Evolutionary conservation across 2,888 invertebrate genomes (phyloP), one percentile per base, ranked within the genome.

Genomic region (Yponomeuta plumbellus): DNA sequence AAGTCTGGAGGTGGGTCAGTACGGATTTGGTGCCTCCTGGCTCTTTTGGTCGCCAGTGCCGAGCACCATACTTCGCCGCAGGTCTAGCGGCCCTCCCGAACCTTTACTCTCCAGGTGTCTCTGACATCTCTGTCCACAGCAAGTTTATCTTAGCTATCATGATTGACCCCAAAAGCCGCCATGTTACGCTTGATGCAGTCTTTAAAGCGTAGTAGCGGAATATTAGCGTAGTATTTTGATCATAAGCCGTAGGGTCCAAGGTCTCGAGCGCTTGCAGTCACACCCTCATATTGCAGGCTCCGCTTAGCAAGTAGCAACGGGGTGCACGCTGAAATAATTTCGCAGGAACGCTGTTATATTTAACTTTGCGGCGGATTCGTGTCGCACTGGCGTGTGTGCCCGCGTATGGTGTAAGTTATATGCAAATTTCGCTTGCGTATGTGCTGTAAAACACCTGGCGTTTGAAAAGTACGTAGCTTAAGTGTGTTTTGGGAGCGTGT

Each of bases 311-410:
- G 44, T 52, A 52, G 17, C 44, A 17, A 52, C 44, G 5, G 73
- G 68, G 68, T 67, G 69, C 69, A 68, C 68, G 69, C 67, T 65
- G 68, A 72, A 70, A 74, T 74, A 72, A 74, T 74, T 74, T 72
- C 73, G 40, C 63, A 44, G 63, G 44, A 44, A 21, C 63, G 40
- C 39, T 44, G 63, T 63, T 63, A 40, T 63, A 44, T 63, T 63
- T 63, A 63, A 63, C 63, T 63, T 63, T 63, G 63, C 44, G 44
- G 59, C 44, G 63, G 63, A 63, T 63, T 63, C 21, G 63, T 63
- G 63, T 63, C 63, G 44, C 22, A 17, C 17, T 8, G 17, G 44
- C 44, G 44, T 52, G 44, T 52, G 44, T 17, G 17, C 44, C 44
- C 17, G 44, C 5, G 44, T 52, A 52, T 8, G 44, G 13, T 52